A percentile compares a stretch with the other conserved stretches of the same genome.
Evolutionary conservation across 2,113 vertebrate genomes (phyloP).

Genomic region (Percopsis transmontana): DNA sequence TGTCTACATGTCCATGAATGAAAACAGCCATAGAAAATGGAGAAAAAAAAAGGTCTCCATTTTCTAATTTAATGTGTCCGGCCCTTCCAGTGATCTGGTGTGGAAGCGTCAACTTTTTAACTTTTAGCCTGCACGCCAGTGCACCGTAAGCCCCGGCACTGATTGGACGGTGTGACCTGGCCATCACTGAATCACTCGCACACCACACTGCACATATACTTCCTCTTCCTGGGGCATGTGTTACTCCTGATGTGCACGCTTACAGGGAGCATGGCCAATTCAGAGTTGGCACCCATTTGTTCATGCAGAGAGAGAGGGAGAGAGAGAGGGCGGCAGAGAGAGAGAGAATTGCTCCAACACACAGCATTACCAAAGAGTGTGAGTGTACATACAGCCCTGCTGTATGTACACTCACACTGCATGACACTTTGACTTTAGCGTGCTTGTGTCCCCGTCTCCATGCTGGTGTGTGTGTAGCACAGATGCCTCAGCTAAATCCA

Average conservation of each 20-base stretch:
- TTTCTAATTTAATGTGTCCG: too few species aligned
- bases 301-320: constrained; percentile 52
- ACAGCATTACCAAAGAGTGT: not conserved
- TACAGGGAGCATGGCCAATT: constrained; percentile 24
- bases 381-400: too few species aligned
- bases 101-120: too few species aligned
- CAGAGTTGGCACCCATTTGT: constrained; percentile 64
- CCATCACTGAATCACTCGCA: not conserved
- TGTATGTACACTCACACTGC: not conserved
- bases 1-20: too few species aligned
- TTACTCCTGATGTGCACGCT: constrained; percentile 36
- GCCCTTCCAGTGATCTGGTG: too few species aligned
- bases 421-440: constrained; percentile 3
- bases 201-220: constrained; percentile 11
- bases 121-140: too few species aligned
- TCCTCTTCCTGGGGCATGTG: constrained; percentile 15
- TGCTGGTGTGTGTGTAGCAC: constrained; percentile 37
- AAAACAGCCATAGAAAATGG: too few species aligned
- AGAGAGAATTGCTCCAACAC: not conserved
- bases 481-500: constrained; percentile 64
- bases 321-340: not conserved
- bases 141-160: too few species aligned
- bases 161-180: too few species aligned
- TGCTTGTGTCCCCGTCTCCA: not conserved
- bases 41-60: too few species aligned